Evolutionary conservation across 2,113 vertebrate species (phyloP), one percentile per base, ranked within the genome.

Genomic region (Cyanoderma ruficeps): DNA sequence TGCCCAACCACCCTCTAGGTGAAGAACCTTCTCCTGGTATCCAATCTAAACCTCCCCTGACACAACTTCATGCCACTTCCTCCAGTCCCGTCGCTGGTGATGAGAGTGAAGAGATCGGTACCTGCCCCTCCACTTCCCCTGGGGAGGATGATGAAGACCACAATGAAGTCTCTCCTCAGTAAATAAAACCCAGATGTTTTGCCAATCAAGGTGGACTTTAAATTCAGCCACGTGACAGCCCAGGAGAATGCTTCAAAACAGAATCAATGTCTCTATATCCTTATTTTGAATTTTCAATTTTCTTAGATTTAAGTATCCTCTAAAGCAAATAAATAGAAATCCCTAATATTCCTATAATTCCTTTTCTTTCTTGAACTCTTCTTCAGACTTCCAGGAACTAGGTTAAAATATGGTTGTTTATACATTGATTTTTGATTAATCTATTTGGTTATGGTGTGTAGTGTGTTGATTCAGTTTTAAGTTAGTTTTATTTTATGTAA

Each of bases 1-100:
- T 7, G 6, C 6, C 3, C 13, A 59, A 2, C 3, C 5, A 17
- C 7, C 7, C 15, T 52, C 33, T 21, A 16, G 5, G 5, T 39
- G 28, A 74, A 24, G 11, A 52, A 30, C 6, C 1, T 52, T 14
- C 25, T 39, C 28, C 33, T 74, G 2, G 14, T 46, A 67, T 52
- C 13, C 18, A 74, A 5, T 4, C 10, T 14, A n/a, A 71, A 37
- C 15, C 42, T 46, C 2, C 7, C 24, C 52, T 11, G 3, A 11
- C 13, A 28, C 15, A 52, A 9, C 1, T 16, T 46, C 37, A n/a
- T 24, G 15, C 4, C 15, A 15, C 44, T 52, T 52, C 46, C 28
- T 46, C 0, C 0, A n/a, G 16, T 46, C 13, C 16, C 37, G 22
- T 33, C 68, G 24, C 22, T 22, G 33, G 10, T 44, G 33, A 60